Evolutionary conservation across 30 jellyfish, hydroid and myxozoan genomes (phyloP).

Genomic region (Catostylus mosaicus): DNA sequence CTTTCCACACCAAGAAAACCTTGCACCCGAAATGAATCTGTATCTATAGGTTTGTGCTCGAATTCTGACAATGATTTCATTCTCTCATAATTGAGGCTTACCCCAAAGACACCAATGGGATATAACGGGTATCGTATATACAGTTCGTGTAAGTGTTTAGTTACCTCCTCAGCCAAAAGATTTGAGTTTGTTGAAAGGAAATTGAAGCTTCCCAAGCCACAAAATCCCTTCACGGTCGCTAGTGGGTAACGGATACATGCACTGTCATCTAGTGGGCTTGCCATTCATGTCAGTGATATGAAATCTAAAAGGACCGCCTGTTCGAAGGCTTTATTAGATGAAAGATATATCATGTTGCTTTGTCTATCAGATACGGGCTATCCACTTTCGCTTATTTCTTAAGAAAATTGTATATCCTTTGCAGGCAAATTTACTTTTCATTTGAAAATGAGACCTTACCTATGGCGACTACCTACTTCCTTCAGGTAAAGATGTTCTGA

Average conservation of each 20-base stretch:
- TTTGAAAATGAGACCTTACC: too few species aligned
- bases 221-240: conserved; percentile 28
- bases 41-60: neutral
- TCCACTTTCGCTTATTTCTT: too few species aligned
- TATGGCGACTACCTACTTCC: too few species aligned
- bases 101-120: conserved; percentile 1
- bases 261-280: neutral
- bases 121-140: neutral
- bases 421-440: too few species aligned
- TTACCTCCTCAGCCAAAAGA: conserved; percentile 9
- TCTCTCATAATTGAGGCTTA: conserved; percentile 5
- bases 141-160: neutral
- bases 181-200: conserved; percentile 7
- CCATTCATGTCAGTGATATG: neutral
- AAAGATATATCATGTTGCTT: too few species aligned
- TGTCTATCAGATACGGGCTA: too few species aligned
- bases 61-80: neutral
- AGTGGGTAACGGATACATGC: conserved; percentile 1
- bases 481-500: too few species aligned
- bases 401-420: too few species aligned
- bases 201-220: conserved; percentile 13
- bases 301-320: neutral
- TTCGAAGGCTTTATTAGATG: too few species aligned
- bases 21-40: neutral
- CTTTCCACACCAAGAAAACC: neutral